Evolutionary conservation across 2,888 invertebrate species (phyloP).

Genomic region (Augiades crinisus): DNA sequence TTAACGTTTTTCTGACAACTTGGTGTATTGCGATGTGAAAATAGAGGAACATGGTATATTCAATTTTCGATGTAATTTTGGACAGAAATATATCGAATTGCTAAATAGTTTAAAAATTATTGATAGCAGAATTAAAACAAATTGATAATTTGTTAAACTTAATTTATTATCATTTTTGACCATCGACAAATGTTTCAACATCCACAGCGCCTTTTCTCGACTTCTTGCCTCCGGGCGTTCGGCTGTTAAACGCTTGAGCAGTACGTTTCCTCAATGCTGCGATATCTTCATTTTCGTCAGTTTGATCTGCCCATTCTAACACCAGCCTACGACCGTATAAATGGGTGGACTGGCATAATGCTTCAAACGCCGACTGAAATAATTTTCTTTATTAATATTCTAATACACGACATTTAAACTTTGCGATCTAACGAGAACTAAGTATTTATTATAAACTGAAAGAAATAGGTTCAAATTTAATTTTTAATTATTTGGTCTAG

Average conservation of each 20-base stretch:
- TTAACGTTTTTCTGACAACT: too few species aligned
- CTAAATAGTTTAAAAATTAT: too few species aligned
- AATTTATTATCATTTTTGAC: conserved; percentile 26
- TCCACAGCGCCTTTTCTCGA: conserved; percentile 71
- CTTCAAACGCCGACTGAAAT: conserved; percentile 92
- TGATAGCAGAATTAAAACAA: not conserved
- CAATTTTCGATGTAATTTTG: too few species aligned
- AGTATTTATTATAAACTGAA: too few species aligned
- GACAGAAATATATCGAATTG: too few species aligned
- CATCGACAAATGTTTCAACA: conserved; percentile 66
- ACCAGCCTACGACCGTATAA: conserved; percentile 97
- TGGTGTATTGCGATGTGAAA: too few species aligned
- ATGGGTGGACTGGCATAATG: conserved; percentile 97
- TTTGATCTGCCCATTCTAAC: conserved; percentile 95
- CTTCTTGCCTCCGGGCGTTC: conserved; percentile 68
- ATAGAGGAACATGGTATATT: too few species aligned
- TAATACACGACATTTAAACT: not conserved
- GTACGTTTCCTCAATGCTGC: conserved; percentile 92
- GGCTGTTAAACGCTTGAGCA: conserved; percentile 80
- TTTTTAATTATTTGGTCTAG: too few species aligned
- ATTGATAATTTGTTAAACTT: not conserved
- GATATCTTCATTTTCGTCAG: conserved; percentile 85
- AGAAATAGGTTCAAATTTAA: too few species aligned
- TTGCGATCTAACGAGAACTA: too few species aligned
- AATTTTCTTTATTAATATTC: not conserved